phyloP scores from a whole-genome alignment of 2,888 invertebrate genomes.

The Drosophila rellima region DNA sequence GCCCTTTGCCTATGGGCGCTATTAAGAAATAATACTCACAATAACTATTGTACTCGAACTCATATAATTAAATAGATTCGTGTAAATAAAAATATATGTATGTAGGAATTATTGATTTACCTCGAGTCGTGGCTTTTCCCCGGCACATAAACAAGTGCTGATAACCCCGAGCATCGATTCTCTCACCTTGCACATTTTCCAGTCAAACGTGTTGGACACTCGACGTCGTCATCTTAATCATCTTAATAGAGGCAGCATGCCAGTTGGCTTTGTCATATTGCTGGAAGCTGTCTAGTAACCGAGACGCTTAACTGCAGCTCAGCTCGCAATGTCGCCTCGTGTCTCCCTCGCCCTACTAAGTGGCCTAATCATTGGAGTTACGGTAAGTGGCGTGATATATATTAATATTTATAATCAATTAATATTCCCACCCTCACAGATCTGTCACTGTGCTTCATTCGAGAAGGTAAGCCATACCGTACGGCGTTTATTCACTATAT shows the following conservation, averaged over 20 bases:
- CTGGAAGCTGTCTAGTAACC: slow-evolving; percentile 31
- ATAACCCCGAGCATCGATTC: slow-evolving; percentile 44
- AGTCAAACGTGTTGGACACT: slow-evolving; percentile 42
- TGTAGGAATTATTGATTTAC: slow-evolving; percentile 6
- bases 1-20: slow-evolving; percentile 55
- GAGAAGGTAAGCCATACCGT: slow-evolving; percentile 30
- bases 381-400: slow-evolving; percentile 31
- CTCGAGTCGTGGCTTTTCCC: slow-evolving; percentile 37
- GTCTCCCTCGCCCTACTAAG: slow-evolving; percentile 13
- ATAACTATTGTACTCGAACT: background rate
- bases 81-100: slow-evolving; percentile 28
- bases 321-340: slow-evolving; percentile 26
- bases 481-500: background rate
- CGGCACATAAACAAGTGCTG: slow-evolving; percentile 13
- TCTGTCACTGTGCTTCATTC: slow-evolving; percentile 24
- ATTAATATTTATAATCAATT: background rate
- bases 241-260: slow-evolving; percentile 2
- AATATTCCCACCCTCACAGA: slow-evolving; percentile 15
- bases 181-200: slow-evolving; percentile 40
- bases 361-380: slow-evolving; percentile 31
- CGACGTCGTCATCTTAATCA: background rate
- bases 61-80: slow-evolving; percentile 15
- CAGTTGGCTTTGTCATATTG: slow-evolving; percentile 6
- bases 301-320: slow-evolving; percentile 8
- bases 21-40: background rate